Base-by-base conservation (phyloP, 2,888 invertebrate species). In the Leptinotarsa peninsularis region DNA sequence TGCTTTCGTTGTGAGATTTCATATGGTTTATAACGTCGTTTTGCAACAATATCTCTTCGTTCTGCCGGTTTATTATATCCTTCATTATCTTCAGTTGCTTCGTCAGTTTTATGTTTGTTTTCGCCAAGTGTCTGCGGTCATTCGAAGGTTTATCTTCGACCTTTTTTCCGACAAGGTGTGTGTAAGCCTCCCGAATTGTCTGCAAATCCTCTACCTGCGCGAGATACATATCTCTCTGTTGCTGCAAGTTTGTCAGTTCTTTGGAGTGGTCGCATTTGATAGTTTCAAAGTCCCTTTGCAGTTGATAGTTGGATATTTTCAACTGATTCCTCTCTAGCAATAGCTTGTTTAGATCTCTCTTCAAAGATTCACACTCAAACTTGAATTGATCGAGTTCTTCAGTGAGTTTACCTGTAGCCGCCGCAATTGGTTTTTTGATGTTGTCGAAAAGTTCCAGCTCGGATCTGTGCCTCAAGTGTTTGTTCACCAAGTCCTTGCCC, bases 121-220 rank as follows among this genome's bases (percentile, higher is more conserved):
- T 73, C 5, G 76, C 75, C 66, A 78, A 71, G 13, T 82, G 71
- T 4, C 63, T 75, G 50, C 60, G 52, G 78, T 78, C 71, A 49
- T 73, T 75, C 1, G 80, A 78, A 21, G 49, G 58, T 21, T 70
- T 43, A 10, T 68, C 71, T 4, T 58, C 60, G 2, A 70, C 73
- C 21, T 80, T 80, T 66, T 78, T 81, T 13, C 79, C 82, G 3
- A 83, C 80, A 0, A 83, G 74, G 72, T 83, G 81, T 14, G 81
- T 81, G 71, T 84, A 83, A 10, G 82, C 83, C 63, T 81, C 79
- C 72, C 84, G 78, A 18, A 84, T 81, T 17, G 79, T 79, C 72
- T 83, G 80, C 52, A 85, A 77, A 58, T 84, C 82, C 52, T 84
- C 83, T n/a, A 84, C 81, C 79, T 85, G 85, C 0, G 76, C 52